Conservation (phyloP, 2,888 invertebrate species). For the Caenorhabditis zanzibari region DNA sequence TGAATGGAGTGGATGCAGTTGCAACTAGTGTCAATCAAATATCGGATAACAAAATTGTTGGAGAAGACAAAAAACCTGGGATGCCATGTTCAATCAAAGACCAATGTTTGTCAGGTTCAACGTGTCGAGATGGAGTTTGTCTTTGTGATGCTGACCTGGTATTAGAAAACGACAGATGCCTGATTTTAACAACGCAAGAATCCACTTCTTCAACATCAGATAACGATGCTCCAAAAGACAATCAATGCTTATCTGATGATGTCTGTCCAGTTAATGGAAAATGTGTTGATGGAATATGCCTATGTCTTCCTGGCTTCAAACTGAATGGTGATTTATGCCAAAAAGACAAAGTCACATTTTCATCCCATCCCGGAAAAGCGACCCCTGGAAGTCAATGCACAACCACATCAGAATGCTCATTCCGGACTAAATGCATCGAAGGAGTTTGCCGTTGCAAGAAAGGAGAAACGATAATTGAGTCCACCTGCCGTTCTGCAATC, state of each 20-base stretch:
- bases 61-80: conserved; percentile 64
- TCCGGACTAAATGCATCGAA: conserved; percentile 79
- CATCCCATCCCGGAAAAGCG: conserved; percentile 48
- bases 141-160: conserved; percentile 67
- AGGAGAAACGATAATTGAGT: conserved; percentile 80
- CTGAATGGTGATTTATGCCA: conserved; percentile 11
- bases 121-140: conserved; percentile 73
- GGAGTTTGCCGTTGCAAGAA: conserved; percentile 81
- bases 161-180: conserved; percentile 40
- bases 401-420: conserved; percentile 77
- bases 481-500: conserved; percentile 76
- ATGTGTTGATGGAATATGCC: conserved; percentile 64
- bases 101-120: conserved; percentile 74
- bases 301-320: conserved; percentile 45
- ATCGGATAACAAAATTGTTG: conserved; percentile 33
- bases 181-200: not conserved
- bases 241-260: conserved; percentile 55
- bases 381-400: conserved; percentile 77
- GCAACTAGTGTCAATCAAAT: conserved; percentile 23
- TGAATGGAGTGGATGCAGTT: conserved; percentile 46
- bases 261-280: conserved; percentile 73
- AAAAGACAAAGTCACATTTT: conserved; percentile 35
- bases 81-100: conserved; percentile 67
- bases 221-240: not conserved
- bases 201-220: conserved; percentile 26